Evolutionary conservation across 2,113 vertebrate species (phyloP).

Genomic region (Neolamprologus devosi): DNA sequence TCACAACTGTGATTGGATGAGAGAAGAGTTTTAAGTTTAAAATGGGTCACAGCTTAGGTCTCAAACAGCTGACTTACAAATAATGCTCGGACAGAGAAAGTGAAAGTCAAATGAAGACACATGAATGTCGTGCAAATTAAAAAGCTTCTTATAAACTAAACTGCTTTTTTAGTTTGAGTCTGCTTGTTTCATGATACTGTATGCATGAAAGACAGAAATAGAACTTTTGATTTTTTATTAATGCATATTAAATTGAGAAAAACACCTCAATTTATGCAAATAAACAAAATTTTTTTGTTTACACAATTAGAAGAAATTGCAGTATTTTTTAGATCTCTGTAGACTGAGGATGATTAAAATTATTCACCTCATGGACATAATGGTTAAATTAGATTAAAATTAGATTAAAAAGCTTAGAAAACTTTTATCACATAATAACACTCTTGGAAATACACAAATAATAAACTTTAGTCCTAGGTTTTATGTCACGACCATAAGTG

Average conservation of each 20-base stretch:
- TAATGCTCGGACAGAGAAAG: neutral
- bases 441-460: neutral
- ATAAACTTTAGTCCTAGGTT: neutral
- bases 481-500: neutral
- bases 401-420: neutral
- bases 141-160: neutral
- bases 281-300: fast-evolving
- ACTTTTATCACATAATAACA: neutral
- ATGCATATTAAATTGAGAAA: neutral
- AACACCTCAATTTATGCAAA: neutral
- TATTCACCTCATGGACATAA: neutral
- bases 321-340: neutral
- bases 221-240: neutral
- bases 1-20: neutral
- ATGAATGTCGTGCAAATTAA: neutral
- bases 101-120: neutral
- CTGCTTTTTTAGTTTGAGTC: neutral
- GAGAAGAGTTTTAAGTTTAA: neutral
- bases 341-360: neutral
- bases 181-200: neutral
- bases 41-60: neutral
- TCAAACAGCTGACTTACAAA: neutral
- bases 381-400: neutral
- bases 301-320: neutral
- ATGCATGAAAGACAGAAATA: neutral